Evolutionary conservation across 2,797 vertebrate species (phyloP).

Genomic region (Paguma larvata): DNA sequence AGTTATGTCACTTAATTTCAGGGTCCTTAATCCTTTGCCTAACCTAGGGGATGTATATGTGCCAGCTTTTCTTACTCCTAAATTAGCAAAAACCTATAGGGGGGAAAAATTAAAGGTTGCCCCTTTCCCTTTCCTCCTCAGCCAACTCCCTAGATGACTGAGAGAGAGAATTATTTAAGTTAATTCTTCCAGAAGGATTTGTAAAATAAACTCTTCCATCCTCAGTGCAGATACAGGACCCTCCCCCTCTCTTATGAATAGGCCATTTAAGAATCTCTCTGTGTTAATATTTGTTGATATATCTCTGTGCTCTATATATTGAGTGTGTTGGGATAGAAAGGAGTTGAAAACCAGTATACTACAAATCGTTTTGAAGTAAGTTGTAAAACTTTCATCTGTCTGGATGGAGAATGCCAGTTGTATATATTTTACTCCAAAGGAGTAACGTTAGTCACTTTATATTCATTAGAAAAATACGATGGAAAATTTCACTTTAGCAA

Average conservation of each 20-base stretch:
- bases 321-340: constrained; percentile 52
- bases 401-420: constrained; percentile 49
- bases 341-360: constrained; percentile 52
- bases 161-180: constrained; percentile 6
- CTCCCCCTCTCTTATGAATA: neutral
- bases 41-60: neutral
- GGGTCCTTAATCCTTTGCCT: neutral
- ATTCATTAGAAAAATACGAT: constrained; percentile 59
- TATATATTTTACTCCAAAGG: constrained; percentile 33
- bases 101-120: constrained; percentile 14
- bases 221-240: neutral
- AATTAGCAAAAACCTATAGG: neutral
- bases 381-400: constrained; percentile 54
- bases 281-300: neutral
- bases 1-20: constrained; percentile 25
- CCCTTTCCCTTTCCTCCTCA: neutral
- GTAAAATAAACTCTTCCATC: constrained; percentile 34
- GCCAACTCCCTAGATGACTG: neutral
- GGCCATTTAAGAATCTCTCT: neutral
- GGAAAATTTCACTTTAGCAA: constrained; percentile 61
- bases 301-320: neutral
- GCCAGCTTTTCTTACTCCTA: constrained; percentile 1
- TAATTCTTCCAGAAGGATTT: neutral
- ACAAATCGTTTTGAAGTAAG: constrained; percentile 58
- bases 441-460: constrained; percentile 63